Base-by-base conservation (phyloP, 2,797 vertebrate genomes). In the Discoglossus pictus region DNA sequence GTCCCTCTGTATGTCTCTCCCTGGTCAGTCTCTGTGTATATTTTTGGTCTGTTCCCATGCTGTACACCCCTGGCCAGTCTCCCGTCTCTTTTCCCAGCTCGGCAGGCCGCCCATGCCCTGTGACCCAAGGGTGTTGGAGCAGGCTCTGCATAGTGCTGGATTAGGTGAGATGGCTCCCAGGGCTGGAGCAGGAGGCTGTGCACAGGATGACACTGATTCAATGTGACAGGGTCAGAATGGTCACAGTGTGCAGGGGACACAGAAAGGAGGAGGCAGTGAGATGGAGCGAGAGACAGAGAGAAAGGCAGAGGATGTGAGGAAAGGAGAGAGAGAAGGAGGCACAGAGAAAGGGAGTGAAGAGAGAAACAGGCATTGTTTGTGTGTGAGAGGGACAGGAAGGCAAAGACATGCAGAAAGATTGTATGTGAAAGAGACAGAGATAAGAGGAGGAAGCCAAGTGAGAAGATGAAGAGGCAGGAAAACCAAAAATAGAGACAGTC, bases 111-210 rank as follows among this genome's bases (percentile, higher is more conserved):
- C 60, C 21, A 15, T 63, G 67, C 67, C 67, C 44, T 10, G 42
- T 12, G 60, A 70, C 67, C 60, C 51, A 17, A 7, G 52, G 60
- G 67, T 63, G 67, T 63, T 70, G 67, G 20, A 63, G 43, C 56
- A 63, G 63, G 62, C 52, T 55, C 34, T 58, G 51, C 34, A 42
- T 9, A 17, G 60, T 42, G 60, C 51, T 54, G 24, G 67, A 70
- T 70, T 62, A 70, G 67, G 59, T 63, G 67, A 63, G 60, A 70
- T 63, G 60, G 67, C 67, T 70, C 67, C 52, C 60, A 58, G 51
- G 51, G 60, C 43, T 63, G 50, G 59, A 69, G 55, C 59, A 56
- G 67, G 50, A 69, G 17, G 50, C 52, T 58, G 59, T 56, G 59
- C n/a, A 34, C 11, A 38, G 23, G 15, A 51, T 70, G 60, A 70